A percentile compares a stretch with the other conserved stretches of the same genome.
phyloP scores from a whole-genome alignment of 2,888 invertebrate genomes.

The Xestobium rufovillosum region DNA sequence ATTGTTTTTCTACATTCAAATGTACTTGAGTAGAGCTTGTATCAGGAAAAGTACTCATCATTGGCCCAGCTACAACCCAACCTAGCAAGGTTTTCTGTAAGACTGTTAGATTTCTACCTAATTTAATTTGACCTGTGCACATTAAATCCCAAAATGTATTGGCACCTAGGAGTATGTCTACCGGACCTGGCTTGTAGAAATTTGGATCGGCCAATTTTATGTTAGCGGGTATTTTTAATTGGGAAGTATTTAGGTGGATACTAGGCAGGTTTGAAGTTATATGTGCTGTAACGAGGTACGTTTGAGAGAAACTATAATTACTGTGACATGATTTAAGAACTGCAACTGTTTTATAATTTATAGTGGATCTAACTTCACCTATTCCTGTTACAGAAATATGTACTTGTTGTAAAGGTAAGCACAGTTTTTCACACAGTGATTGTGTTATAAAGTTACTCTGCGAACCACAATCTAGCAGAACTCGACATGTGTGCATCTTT shows the following conservation, averaged over 20 bases:
- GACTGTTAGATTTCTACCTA: constrained; percentile 8
- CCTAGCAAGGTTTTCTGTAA: constrained; percentile 15
- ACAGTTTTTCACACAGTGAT: not conserved
- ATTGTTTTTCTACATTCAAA: too few relatives aligned
- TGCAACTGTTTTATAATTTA: not conserved
- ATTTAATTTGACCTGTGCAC: constrained; percentile 6
- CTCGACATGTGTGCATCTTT: constrained; percentile 2
- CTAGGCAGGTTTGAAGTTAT: constrained; percentile 22
- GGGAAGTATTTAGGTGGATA: constrained; percentile 10
- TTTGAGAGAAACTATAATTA: too few relatives aligned
- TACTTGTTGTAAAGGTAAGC: not conserved
- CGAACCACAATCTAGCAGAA: constrained; percentile 10
- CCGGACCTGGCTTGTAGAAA: constrained; percentile 13
- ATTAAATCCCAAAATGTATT: constrained; percentile 9
- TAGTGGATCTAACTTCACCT: not conserved
- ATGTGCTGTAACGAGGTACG: constrained; percentile 18
- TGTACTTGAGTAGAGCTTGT: too few relatives aligned
- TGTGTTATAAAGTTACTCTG: constrained; percentile 8
- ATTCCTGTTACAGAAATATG: constrained; percentile 4
- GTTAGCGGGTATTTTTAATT: constrained; percentile 17
- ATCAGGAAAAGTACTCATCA: not conserved
- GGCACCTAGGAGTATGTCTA: constrained; percentile 22
- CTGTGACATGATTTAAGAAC: too few relatives aligned
- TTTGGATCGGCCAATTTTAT: constrained; percentile 22
- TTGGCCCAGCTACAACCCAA: constrained; percentile 13